These are phyloP conservation scores for Dione juno DNA, from an alignment of 2,888 invertebrate species.

Conservation along the genomic window DNA sequence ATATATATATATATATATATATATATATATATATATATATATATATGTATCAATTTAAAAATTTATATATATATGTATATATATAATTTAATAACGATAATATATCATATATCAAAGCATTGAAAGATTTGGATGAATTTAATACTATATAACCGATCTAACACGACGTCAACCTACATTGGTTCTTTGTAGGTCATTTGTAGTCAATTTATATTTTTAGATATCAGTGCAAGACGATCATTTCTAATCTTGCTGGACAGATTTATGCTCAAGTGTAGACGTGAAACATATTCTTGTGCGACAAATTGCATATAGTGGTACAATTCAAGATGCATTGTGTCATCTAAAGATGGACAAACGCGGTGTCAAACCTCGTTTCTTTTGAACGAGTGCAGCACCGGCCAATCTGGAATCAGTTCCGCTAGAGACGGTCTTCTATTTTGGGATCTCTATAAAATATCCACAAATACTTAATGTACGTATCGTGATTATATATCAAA, in stretches of 20 bases:
- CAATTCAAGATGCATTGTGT: conserved; percentile 77
- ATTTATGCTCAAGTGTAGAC: conserved; percentile 54
- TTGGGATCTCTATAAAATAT: conserved; percentile 81
- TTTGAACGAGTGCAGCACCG: conserved; percentile 92
- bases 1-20: too few species aligned
- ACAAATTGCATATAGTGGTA: conserved; percentile 72
- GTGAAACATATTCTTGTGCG: conserved; percentile 65
- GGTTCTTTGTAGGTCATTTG: conserved; percentile 44
- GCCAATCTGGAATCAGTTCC: conserved; percentile 98
- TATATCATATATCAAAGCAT: not conserved
- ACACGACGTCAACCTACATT: conserved; percentile 38
- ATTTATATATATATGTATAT: too few species aligned
- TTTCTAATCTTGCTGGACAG: conserved; percentile 59
- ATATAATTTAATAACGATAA: too few species aligned
- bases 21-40: too few species aligned
- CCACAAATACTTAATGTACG: conserved; percentile 64
- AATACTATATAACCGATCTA: not conserved
- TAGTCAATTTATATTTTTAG: conserved; percentile 44
- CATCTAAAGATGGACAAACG: conserved; percentile 63
- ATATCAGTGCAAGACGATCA: conserved; percentile 49
- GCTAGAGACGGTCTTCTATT: conserved; percentile 94
- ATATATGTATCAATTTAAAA: too few species aligned
- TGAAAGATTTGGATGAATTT: conserved; percentile 3
- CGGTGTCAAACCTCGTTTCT: conserved; percentile 92
- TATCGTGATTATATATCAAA: conserved; percentile 35